Evolutionary conservation across 2,113 vertebrate species (phyloP).

Genomic region (Mesembrinibis cayennensis): DNA sequence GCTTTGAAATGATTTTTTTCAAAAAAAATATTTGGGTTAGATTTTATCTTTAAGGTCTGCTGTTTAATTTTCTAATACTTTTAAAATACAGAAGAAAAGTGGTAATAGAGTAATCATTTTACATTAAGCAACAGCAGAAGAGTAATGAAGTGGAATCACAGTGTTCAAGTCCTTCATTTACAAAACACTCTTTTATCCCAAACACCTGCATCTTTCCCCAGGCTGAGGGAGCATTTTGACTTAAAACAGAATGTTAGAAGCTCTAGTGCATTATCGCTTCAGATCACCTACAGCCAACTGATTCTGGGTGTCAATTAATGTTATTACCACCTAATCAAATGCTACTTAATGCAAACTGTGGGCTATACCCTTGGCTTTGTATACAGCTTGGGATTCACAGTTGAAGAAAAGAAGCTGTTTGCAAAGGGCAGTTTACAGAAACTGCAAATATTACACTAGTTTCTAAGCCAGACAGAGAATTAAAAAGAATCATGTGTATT

Average conservation of each 20-base stretch:
- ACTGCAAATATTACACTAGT: background rate
- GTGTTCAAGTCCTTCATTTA: constrained; percentile 42
- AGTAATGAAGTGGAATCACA: constrained; percentile 48
- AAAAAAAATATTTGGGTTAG: background rate
- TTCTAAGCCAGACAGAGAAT: background rate
- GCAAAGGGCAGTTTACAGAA: background rate
- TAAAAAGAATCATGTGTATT: background rate
- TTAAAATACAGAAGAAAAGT: background rate
- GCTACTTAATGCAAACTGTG: constrained; percentile 32
- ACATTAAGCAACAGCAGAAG: constrained; percentile 12
- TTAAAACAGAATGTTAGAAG: constrained; percentile 28
- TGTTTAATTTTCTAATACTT: constrained; percentile 19
- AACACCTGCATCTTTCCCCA: constrained; percentile 56
- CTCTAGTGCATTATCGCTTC: constrained; percentile 41
- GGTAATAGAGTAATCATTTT: constrained; percentile 35
- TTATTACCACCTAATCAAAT: constrained; percentile 64
- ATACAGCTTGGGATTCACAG: background rate
- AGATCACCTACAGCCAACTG: constrained; percentile 32
- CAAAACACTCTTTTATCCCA: constrained; percentile 47
- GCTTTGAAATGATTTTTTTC: background rate
- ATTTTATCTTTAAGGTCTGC: background rate
- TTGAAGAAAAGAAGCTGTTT: background rate
- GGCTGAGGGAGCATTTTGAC: constrained; percentile 34
- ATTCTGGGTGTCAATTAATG: constrained; percentile 64
- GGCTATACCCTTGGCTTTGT: background rate